Evolutionary conservation across 2,888 invertebrate species (phyloP).

Genomic region (Drosophila niveifrons): DNA sequence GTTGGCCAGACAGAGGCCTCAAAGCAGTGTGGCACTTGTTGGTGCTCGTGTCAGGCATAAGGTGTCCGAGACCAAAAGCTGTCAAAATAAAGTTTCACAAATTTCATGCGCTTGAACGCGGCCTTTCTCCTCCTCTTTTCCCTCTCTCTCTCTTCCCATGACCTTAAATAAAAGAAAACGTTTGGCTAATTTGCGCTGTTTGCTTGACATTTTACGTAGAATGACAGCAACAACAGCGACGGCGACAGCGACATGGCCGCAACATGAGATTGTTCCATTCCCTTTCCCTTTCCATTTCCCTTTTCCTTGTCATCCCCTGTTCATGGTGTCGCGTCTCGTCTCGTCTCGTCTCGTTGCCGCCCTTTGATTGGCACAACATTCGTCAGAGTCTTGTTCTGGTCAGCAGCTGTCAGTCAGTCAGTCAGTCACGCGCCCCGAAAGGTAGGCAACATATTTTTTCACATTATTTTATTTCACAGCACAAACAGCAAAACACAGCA

Average conservation of each 20-base stretch:
- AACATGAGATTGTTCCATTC: constrained; percentile 47
- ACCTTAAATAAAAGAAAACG: constrained; percentile 53
- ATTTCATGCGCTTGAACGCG: constrained; percentile 51
- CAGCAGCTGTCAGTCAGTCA: constrained; percentile 61
- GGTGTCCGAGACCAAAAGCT: constrained; percentile 68
- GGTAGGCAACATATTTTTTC: constrained; percentile 40
- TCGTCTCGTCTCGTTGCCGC: constrained; percentile 4
- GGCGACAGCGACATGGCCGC: constrained; percentile 51
- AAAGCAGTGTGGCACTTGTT: constrained; percentile 6
- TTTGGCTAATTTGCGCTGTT: constrained; percentile 79
- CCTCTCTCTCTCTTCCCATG: neutral
- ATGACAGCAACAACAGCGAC: constrained; percentile 43
- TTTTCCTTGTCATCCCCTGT: neutral
- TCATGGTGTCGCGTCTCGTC: neutral
- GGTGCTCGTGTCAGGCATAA: constrained; percentile 46
- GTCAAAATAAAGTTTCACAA: constrained; percentile 77
- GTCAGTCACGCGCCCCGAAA: constrained; percentile 43
- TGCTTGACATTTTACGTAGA: constrained; percentile 76
- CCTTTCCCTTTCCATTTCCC: too few species aligned
- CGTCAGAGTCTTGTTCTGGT: constrained; percentile 52
- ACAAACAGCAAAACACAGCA: constrained; percentile 5
- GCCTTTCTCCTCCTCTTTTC: neutral
- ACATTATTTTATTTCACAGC: constrained; percentile 33
- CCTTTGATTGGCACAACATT: constrained; percentile 20
- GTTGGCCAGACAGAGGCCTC: constrained; percentile 24